Conservation (phyloP, 2,113 vertebrate species). For the Urocynchramus pylzowi region DNA sequence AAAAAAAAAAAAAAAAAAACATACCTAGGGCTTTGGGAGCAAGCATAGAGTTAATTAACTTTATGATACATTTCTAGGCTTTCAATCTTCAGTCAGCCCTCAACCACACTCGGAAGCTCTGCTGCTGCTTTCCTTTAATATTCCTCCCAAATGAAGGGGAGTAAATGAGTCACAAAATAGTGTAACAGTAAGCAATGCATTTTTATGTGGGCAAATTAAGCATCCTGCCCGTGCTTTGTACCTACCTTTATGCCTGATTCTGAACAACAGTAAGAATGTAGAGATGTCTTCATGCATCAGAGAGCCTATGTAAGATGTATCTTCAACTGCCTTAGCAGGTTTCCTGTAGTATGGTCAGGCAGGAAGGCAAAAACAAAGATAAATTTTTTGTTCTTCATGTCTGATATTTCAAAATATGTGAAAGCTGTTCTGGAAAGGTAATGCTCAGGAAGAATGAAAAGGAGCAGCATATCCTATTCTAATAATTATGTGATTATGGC, state of each 20-base stretch:
- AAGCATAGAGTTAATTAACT: not conserved
- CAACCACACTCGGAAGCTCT: not conserved
- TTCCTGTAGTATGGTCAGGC: not conserved
- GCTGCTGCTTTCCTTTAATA: not conserved
- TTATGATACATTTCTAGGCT: not conserved
- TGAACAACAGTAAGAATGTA: rapidly evolving
- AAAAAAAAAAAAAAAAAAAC: rapidly evolving
- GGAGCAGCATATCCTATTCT: not conserved
- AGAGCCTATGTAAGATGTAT: not conserved
- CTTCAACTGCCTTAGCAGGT: not conserved
- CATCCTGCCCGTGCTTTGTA: not conserved
- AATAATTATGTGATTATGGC: not conserved
- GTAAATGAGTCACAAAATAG: not conserved
- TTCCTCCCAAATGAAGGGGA: not conserved
- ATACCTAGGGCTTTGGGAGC: not conserved
- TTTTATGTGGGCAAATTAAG: not conserved
- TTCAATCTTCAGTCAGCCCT: not conserved
- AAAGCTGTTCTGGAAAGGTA: not conserved
- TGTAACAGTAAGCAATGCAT: not conserved
- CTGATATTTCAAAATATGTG: not conserved
- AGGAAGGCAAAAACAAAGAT: not conserved
- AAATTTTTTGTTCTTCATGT: not conserved
- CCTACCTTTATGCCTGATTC: not conserved
- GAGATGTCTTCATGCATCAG: not conserved
- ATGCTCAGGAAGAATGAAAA: not conserved